Conservation (phyloP, 2,888 invertebrate species). For the Congeria kusceri region DNA sequence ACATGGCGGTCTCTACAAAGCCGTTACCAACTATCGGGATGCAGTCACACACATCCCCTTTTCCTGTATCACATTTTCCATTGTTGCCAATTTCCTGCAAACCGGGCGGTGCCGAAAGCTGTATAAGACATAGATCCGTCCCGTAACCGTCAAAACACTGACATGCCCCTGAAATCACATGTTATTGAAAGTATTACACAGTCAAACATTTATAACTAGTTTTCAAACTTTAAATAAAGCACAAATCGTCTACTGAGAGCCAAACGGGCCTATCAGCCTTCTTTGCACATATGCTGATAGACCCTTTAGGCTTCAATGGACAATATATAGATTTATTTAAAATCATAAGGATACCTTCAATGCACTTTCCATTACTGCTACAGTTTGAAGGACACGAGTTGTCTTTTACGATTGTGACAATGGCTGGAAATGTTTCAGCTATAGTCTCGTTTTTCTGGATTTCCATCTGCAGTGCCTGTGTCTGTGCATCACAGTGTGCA, state of each 20-base stretch:
- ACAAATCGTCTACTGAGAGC: no score
- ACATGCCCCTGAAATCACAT: constrained; percentile 11
- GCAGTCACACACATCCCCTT: constrained; percentile 17
- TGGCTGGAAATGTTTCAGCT: constrained; percentile 12
- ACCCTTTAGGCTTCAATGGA: no score
- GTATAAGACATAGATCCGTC: constrained; percentile 27
- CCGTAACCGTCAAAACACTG: constrained; percentile 18
- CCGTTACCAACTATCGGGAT: constrained; percentile 33
- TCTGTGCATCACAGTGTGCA: constrained; percentile 30
- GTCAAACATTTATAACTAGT: no score
- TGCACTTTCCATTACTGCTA: constrained; percentile 26
- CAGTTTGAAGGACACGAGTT: constrained; percentile 35
- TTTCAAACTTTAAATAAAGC: no score
- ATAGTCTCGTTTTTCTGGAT: constrained; percentile 28
- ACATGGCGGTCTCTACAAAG: constrained; percentile 21
- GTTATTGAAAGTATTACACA: no score
- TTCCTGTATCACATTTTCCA: constrained; percentile 26
- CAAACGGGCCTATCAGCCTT: no score
- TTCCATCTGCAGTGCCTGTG: constrained; percentile 3
- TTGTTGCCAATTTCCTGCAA: constrained; percentile 23
- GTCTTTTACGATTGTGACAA: background rate
- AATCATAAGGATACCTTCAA: background rate
- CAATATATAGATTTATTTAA: no score
- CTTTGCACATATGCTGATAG: no score
- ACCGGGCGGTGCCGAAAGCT: constrained; percentile 3